phyloP scores from a whole-genome alignment of 2,797 vertebrate species.

The Gephyroberyx darwinii region DNA sequence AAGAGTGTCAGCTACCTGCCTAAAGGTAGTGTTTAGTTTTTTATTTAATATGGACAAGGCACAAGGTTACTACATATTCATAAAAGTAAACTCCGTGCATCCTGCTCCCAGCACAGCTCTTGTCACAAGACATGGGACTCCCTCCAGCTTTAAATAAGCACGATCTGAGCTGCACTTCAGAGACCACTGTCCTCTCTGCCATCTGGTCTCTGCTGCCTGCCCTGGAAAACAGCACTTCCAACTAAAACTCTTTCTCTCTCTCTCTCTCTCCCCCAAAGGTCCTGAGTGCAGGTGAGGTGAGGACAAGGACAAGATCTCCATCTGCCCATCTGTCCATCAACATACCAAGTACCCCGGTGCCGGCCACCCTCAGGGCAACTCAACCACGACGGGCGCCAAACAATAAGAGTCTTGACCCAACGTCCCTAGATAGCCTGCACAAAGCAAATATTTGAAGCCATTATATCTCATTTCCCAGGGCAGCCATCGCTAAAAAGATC shows the following conservation, averaged over 20 bases:
- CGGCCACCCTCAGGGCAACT: conserved; percentile 70
- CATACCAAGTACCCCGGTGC: conserved; percentile 64
- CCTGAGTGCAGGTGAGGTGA: conserved; percentile 59
- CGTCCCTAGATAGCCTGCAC: conserved; percentile 53
- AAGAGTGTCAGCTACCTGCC: conserved; percentile 4
- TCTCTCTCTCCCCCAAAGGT: conserved; percentile 56
- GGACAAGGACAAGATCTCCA: conserved; percentile 65
- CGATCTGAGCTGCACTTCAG: conserved; percentile 47
- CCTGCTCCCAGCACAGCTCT: conserved; percentile 19
- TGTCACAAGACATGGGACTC: conserved; percentile 36
- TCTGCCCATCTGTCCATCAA: conserved; percentile 66
- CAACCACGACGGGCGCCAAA: conserved; percentile 59
- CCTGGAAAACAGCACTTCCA: conserved; percentile 37
- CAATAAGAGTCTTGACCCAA: conserved; percentile 68
- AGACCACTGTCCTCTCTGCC: conserved; percentile 54
- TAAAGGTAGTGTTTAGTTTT: conserved; percentile 2
- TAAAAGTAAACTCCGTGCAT: conserved; percentile 24
- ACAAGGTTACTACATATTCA: conserved; percentile 19
- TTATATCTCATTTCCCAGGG: conserved; percentile 73
- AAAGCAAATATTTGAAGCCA: conserved; percentile 80
- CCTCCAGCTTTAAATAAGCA: conserved; percentile 60
- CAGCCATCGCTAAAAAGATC: conserved; percentile 66
- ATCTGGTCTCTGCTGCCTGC: conserved; percentile 63
- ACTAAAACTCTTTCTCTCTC: conserved; percentile 60
- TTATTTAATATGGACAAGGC: conserved; percentile 6